Percentiles rank a stretch among this genome's conserved stretches.
These are phyloP conservation scores for Clinocottus analis DNA, from an alignment of 2,113 vertebrate species.

Conservation along the genomic window DNA sequence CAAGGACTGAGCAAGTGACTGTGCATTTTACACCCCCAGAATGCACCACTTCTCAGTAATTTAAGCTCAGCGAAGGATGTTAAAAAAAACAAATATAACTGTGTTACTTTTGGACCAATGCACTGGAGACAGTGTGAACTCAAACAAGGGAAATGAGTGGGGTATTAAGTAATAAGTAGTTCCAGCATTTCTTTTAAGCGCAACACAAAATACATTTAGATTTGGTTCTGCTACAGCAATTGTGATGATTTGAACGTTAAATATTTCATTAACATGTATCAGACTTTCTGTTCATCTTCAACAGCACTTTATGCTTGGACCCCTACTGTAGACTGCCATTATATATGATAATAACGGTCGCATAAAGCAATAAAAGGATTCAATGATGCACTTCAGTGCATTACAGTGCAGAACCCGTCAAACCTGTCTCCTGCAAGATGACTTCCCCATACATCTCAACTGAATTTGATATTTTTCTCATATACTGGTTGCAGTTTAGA, in stretches of 20 bases:
- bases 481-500: background rate
- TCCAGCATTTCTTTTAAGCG: conserved; percentile 5
- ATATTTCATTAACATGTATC: background rate
- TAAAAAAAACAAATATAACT: background rate
- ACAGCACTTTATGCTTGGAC: background rate
- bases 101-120: background rate
- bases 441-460: background rate
- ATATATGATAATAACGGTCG: too few species aligned
- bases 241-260: background rate
- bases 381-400: too few species aligned
- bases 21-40: background rate
- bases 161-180: background rate
- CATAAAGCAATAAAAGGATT: too few species aligned
- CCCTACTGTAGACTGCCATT: background rate
- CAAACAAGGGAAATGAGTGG: background rate
- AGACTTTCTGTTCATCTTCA: background rate
- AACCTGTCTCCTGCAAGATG: too few species aligned
- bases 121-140: conserved; percentile 13
- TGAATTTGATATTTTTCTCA: background rate
- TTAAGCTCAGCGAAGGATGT: background rate
- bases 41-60: background rate
- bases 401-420: too few species aligned
- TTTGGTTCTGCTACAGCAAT: background rate
- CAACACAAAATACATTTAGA: background rate
- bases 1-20: background rate